These are phyloP conservation scores for Heliconius hortense DNA, from an alignment of 2,888 invertebrate genomes.

Conservation along the genomic window DNA sequence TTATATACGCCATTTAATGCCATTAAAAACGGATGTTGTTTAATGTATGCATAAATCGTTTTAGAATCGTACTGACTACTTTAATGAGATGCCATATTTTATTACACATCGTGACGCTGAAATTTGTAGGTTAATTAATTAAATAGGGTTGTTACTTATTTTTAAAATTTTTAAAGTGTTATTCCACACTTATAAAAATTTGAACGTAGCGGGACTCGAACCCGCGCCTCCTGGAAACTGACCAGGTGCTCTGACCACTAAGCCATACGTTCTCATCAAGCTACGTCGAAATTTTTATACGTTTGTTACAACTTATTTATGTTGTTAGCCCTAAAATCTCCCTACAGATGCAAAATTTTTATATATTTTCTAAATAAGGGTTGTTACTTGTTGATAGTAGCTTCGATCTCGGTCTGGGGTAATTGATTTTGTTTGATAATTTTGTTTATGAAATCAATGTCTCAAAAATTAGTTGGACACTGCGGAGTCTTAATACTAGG, in stretches of 20 bases:
- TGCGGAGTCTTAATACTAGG: neutral
- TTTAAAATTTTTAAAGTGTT: too few relatives aligned
- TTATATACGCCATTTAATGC: slow-evolving; percentile 17
- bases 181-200: too few relatives aligned
- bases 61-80: slow-evolving; percentile 33
- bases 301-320: too few relatives aligned
- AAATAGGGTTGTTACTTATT: slow-evolving; percentile 31
- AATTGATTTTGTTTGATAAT: neutral
- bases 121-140: slow-evolving; percentile 44
- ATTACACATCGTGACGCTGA: slow-evolving; percentile 42
- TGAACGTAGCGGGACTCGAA: too few relatives aligned
- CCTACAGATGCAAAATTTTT: too few relatives aligned
- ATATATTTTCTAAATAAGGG: slow-evolving; percentile 8
- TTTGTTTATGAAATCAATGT: neutral
- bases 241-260: too few relatives aligned
- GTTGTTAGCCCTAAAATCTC: too few relatives aligned
- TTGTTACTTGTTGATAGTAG: slow-evolving; percentile 18
- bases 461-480: neutral
- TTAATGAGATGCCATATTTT: slow-evolving; percentile 44
- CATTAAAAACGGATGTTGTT: slow-evolving; percentile 19
- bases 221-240: too few relatives aligned
- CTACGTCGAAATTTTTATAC: too few relatives aligned
- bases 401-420: neutral
- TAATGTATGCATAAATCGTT: slow-evolving; percentile 31
- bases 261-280: too few relatives aligned